Base-by-base conservation (phyloP, 92 coral and sea anemone genomes). In the Porites evermanni region DNA sequence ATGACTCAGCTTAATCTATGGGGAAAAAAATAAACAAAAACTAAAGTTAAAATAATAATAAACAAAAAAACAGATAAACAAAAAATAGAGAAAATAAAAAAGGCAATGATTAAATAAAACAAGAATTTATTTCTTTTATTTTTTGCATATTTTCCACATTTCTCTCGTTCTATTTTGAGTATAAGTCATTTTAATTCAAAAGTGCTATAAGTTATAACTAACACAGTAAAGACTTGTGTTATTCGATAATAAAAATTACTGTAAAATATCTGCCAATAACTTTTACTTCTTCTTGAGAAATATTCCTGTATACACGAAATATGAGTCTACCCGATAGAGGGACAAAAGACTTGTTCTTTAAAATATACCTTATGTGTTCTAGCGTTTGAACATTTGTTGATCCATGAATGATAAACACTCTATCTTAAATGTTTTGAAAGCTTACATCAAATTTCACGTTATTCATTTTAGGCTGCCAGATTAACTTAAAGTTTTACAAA, bases 111-210 rank as follows among this genome's bases (percentile, higher is more conserved):
- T 63, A 38, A 29, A 66, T 7, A 17, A 66, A 26, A 13, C 3
- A 47, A 18, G 9, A 72, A 50, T 44, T 4, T 2, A 6, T 53
- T 16, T 52, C 56, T 16, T 76, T 29, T 68, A 26, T 70, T 70
- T 26, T 32, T 80, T 38, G 32, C 75, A 70, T 20, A 70, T 81
- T 81, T 81, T 81, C 86, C 86, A 18, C 59, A 19, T 58, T 81
- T 53, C 24, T 26, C 14, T 80, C 3, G 70, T 70, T 68, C 78
- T 70, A 59, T 58, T 12, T 32, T 14, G 78, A 20, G 52, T 70
- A 81, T 29, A 59, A 44, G 67, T 12, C 70, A 81, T 60, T 81
- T 70, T 14, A 70, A 59, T 64, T 56, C 70, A 67, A 67, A 19
- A 5, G 70, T 32, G 77, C 38, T 70, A 70, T 81, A 70, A 70